These are phyloP conservation scores for Florisuga fusca DNA, from an alignment of 2,797 vertebrate genomes.

Conservation along the genomic window DNA sequence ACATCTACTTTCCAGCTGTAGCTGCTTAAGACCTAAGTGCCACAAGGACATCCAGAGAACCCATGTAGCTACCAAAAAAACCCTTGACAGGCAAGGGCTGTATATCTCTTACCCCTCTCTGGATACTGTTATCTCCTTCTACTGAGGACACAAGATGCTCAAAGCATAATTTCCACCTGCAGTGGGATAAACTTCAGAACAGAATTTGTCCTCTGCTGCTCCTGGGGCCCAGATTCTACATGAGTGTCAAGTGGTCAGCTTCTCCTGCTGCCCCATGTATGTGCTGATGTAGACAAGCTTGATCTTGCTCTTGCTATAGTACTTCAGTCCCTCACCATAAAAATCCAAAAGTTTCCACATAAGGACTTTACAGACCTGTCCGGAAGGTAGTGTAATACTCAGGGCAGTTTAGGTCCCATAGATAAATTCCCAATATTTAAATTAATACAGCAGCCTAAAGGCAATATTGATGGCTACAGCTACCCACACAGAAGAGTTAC, in stretches of 20 bases:
- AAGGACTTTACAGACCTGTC: not conserved
- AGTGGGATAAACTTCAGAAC: not conserved
- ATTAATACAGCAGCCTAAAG: not conserved
- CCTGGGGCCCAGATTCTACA: no score
- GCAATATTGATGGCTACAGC: not conserved
- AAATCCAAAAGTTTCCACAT: not conserved
- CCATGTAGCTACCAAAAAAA: not conserved
- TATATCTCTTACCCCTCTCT: not conserved
- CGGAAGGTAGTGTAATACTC: not conserved
- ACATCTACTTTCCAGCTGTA: not conserved
- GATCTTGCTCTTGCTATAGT: not conserved
- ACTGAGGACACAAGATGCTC: no score
- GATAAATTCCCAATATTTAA: not conserved
- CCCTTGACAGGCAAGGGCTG: not conserved
- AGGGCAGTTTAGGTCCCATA: not conserved
- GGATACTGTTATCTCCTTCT: not conserved
- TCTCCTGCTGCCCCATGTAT: not conserved
- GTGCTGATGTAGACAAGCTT: not conserved
- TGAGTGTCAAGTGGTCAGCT: not conserved
- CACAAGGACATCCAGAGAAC: not conserved
- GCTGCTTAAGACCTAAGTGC: not conserved
- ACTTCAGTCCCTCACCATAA: not conserved
- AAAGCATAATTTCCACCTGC: not conserved
- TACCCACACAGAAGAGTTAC: not conserved
- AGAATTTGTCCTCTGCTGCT: not conserved